Conservation (phyloP, 2,888 invertebrate species). For the Pachymerium ferrugineum region DNA sequence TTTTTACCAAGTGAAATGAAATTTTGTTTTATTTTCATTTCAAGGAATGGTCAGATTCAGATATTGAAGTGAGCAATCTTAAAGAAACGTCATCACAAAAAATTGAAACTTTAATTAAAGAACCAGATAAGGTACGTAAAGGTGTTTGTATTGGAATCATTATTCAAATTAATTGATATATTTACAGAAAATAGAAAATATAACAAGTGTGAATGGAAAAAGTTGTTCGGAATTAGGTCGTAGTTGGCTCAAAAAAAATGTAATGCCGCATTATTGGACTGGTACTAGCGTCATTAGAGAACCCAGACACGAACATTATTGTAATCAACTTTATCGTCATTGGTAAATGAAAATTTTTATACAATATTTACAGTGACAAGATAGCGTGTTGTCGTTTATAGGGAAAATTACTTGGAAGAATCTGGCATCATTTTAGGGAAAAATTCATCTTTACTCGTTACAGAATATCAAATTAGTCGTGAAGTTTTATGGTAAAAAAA, state of each 20-base stretch:
- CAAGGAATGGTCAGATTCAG: slow-evolving; percentile 5
- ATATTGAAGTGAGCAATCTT: background rate
- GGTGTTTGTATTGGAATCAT: background rate
- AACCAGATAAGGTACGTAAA: background rate
- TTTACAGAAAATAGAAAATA: too few species aligned
- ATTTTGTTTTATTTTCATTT: background rate
- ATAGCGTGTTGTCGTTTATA: background rate
- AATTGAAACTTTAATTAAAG: background rate
- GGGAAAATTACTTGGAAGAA: slow-evolving; percentile 21
- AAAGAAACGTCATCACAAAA: background rate
- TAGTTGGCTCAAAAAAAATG: background rate
- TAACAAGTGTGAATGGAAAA: too few species aligned
- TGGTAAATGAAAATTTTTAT: slow-evolving; percentile 3
- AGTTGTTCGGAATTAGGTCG: background rate
- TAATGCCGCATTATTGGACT: background rate
- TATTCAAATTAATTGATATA: background rate
- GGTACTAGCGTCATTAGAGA: background rate
- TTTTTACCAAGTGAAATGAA: too few species aligned
- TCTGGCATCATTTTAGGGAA: background rate
- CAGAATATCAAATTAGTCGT: slow-evolving; percentile 6
- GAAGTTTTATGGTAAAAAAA: background rate
- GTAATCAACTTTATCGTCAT: background rate
- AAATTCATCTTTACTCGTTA: background rate
- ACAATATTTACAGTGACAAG: background rate
- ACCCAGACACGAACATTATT: background rate